phyloP scores from a whole-genome alignment of 1,140 invertebrate species.

The Caenorhabditis tropicalis region DNA sequence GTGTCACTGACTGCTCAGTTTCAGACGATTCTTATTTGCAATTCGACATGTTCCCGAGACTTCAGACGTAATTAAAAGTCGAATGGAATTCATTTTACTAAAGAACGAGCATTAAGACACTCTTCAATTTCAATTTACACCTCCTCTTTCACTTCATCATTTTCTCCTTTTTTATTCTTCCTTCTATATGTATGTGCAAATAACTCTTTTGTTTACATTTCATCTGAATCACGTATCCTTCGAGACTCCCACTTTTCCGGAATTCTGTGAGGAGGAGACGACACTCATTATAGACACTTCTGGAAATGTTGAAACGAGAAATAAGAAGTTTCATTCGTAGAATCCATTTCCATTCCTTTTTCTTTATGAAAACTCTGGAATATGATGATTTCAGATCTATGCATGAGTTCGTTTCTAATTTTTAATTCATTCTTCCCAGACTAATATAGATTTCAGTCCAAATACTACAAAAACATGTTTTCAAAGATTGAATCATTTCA shows the following conservation, averaged over 20 bases:
- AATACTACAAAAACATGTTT: neutral
- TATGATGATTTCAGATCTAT: too few species aligned
- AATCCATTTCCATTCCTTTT: neutral
- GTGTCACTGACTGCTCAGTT: too few species aligned
- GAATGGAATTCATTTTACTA: neutral
- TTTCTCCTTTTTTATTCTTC: neutral
- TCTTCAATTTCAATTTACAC: neutral
- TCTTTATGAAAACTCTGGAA: too few species aligned
- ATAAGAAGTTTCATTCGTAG: neutral
- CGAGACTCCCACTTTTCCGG: neutral
- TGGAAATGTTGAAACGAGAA: neutral
- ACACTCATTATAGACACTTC: too few species aligned
- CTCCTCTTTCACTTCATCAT: neutral
- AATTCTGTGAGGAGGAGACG: too few species aligned
- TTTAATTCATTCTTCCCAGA: too few species aligned
- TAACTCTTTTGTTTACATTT: slow-evolving; percentile 16
- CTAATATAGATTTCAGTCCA: too few species aligned
- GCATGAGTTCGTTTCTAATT: too few species aligned
- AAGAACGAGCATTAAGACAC: neutral
- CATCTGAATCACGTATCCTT: slow-evolving; percentile 17
- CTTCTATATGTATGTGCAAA: slow-evolving; percentile 8
- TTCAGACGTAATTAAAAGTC: neutral
- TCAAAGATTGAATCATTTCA: neutral
- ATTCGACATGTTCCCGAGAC: too few species aligned
- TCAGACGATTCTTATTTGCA: too few species aligned